Evolutionary conservation across 2,888 invertebrate genomes (phyloP), one percentile per base, ranked within the genome.

Genomic region (Atherix ibis): DNA sequence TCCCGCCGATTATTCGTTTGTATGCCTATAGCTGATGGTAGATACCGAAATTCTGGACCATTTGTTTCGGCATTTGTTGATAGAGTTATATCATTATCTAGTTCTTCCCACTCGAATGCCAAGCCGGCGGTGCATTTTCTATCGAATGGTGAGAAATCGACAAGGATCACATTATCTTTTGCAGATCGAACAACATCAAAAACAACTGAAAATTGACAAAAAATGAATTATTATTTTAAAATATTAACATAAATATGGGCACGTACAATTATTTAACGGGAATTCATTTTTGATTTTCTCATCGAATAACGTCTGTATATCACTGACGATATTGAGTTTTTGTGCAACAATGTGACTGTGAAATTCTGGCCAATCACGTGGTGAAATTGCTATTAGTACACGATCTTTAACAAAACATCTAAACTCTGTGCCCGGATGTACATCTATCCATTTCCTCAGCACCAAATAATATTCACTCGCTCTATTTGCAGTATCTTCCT

Each of bases 391-490:
- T 19, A 40, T 38, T 14, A 46, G 14, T 18, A 34, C 38, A 2
- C 34, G 25, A 10, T 43, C 37, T 26, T 37, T 34, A 4, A 46
- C 46, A 31, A 46, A 46, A 28, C 46, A 46, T 3, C 46, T 34
- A 31, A 41, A 46, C 19, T 46, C 46, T 2, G 43, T 42, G 3
- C 43, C 44, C 6, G 46, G 42, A 40, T 46, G 43, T 16, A 46
- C 41, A 6, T 46, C 45, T n/a, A 31, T 27, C 45, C 45, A 46
- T 27, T 45, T 37, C 19, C 43, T 44, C 1, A 46, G 15, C 3
- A 44, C 37, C 8, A 46, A 22, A 29, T 36, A 36, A 29, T 41
- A 32, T 15, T 32, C 24, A 8, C 8, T 8, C 12, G 14, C 12
- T 18, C 6, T 19, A 16, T 12, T n/a, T 16, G 19, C 9, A 18